These are phyloP conservation scores for Drosophila varians DNA, from an alignment of 1,140 invertebrate species.

Conservation along the genomic window DNA sequence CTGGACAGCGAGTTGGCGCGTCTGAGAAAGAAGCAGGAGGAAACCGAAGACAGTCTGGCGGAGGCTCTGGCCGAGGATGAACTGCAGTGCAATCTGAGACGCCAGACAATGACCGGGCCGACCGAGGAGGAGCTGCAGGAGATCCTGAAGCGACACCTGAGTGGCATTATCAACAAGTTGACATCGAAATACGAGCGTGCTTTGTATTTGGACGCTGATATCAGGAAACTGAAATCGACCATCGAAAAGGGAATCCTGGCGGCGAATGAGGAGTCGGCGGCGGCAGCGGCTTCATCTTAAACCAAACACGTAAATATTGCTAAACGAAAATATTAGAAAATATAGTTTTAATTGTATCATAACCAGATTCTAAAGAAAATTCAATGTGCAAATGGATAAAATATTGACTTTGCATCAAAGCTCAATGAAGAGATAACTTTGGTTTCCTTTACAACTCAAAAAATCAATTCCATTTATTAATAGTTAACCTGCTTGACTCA, in stretches of 20 bases:
- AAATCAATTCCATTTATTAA: background rate
- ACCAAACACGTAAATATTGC: constrained; percentile 1
- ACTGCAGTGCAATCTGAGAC: constrained; percentile 33
- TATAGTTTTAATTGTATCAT: background rate
- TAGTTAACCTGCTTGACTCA: constrained; percentile 1
- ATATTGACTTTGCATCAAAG: too few species aligned
- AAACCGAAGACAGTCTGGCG: constrained; percentile 46
- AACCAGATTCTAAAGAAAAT: background rate
- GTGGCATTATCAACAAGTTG: constrained; percentile 34
- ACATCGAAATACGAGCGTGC: constrained; percentile 32
- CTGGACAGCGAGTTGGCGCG: constrained; percentile 32
- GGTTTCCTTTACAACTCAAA: background rate
- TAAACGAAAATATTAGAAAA: background rate
- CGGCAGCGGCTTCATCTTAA: constrained; percentile 13
- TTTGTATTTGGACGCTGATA: constrained; percentile 40
- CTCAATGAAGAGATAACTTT: too few species aligned
- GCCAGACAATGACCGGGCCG: background rate
- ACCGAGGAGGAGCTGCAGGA: constrained; percentile 36
- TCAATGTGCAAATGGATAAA: background rate
- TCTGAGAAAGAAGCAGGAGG: constrained; percentile 47
- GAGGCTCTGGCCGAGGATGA: constrained; percentile 58
- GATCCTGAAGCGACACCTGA: constrained; percentile 30
- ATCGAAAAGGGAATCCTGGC: constrained; percentile 51
- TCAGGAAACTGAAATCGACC: constrained; percentile 41
- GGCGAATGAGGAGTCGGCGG: constrained; percentile 45